Conservation (phyloP, 2,797 vertebrate genomes). For the Coluber constrictor region DNA sequence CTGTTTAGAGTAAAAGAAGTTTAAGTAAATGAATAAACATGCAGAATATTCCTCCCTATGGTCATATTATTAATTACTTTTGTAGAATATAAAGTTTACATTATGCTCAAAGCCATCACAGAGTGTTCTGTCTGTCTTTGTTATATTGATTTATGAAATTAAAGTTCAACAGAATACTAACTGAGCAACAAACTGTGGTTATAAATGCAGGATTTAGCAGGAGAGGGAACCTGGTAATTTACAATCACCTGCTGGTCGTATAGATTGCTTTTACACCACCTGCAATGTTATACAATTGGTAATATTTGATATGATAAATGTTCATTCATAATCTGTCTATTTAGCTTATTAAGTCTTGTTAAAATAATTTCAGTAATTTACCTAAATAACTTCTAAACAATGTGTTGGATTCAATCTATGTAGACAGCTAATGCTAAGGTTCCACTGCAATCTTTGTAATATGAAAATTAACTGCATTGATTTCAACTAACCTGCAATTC, state of each 20-base stretch:
- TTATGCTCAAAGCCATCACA: conserved; percentile 48
- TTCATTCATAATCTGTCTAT: neutral
- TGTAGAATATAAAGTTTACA: conserved; percentile 36
- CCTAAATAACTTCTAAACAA: neutral
- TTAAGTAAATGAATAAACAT: conserved; percentile 58
- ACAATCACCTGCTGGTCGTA: conserved; percentile 29
- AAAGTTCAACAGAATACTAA: conserved; percentile 38
- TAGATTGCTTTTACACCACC: neutral
- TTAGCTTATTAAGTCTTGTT: neutral
- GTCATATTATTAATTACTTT: conserved; percentile 53
- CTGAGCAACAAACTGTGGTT: conserved; percentile 33
- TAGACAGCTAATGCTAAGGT: neutral
- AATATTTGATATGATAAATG: neutral
- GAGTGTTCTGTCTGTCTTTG: conserved; percentile 42
- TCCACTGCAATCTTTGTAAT: neutral
- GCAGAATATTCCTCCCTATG: conserved; percentile 39
- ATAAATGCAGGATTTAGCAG: conserved; percentile 47
- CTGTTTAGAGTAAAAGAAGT: conserved; percentile 44
- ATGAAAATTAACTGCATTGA: neutral
- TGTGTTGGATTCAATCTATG: neutral
- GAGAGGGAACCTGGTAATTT: conserved; percentile 35
- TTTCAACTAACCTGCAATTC: neutral
- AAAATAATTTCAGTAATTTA: neutral
- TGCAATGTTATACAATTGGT: neutral
- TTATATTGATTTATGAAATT: conserved; percentile 31